phyloP scores from a whole-genome alignment of 2,113 vertebrate genomes.

The Otis tarda region DNA sequence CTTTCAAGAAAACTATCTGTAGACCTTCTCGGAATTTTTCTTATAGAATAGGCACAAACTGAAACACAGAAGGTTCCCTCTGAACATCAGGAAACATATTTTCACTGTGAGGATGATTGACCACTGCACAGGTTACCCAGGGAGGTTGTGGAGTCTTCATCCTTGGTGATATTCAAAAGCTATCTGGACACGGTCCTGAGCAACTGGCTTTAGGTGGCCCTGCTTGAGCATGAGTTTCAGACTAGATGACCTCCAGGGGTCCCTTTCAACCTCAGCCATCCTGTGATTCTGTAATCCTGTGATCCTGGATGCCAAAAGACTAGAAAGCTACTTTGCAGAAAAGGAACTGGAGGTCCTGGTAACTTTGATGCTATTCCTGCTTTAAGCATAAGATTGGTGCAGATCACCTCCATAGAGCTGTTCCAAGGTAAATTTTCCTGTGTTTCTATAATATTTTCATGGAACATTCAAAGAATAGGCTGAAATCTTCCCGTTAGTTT shows the following conservation, averaged over 20 bases:
- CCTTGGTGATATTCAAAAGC: not conserved
- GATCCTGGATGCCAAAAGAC: not conserved
- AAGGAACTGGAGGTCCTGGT: not conserved
- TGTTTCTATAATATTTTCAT: not conserved
- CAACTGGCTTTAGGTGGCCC: not conserved
- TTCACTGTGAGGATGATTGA: not conserved
- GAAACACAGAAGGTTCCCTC: not conserved
- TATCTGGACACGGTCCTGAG: not conserved
- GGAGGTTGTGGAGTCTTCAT: not conserved
- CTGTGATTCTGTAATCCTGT: not conserved
- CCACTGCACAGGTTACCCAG: not conserved
- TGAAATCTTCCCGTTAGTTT: not conserved
- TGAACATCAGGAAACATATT: not conserved
- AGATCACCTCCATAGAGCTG: not conserved
- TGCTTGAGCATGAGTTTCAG: not conserved
- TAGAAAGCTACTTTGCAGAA: not conserved
- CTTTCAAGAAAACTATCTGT: not conserved
- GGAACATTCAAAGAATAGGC: not conserved
- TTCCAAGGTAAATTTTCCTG: not conserved
- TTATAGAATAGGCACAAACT: not conserved
- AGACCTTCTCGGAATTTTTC: not conserved
- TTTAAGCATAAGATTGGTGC: not conserved
- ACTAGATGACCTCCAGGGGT: not conserved
- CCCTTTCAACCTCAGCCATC: not conserved
- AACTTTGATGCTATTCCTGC: not conserved